A percentile compares a stretch with the other conserved stretches of the same genome.
phyloP scores from a whole-genome alignment of 2,113 vertebrate genomes.

The Cyprinus carpio region DNA sequence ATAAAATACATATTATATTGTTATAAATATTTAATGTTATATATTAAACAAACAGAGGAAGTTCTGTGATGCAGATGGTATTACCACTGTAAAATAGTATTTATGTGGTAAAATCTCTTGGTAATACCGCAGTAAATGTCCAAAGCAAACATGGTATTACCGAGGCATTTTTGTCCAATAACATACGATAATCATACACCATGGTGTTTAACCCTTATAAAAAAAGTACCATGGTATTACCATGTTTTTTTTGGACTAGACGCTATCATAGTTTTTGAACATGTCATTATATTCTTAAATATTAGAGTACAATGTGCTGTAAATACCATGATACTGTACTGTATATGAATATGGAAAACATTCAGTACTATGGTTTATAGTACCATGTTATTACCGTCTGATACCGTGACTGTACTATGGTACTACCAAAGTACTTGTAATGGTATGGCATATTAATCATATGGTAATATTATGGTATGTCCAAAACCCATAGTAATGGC shows the following conservation, averaged over 20 bases:
- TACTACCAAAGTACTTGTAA: background rate
- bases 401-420: background rate
- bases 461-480: background rate
- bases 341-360: background rate
- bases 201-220: background rate
- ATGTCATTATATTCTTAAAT: background rate
- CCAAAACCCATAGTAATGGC: background rate
- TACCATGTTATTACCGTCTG: background rate
- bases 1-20: too few relatives aligned
- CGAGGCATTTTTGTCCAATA: background rate
- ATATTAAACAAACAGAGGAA: too few relatives aligned
- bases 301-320: background rate
- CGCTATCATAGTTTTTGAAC: background rate
- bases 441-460: background rate
- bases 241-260: background rate
- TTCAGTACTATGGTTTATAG: background rate
- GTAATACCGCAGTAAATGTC: background rate
- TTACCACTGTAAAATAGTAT: too few relatives aligned
- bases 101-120: background rate
- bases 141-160: background rate
- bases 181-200: background rate
- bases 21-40: too few relatives aligned
- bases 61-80: too few relatives aligned
- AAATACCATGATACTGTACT: background rate
- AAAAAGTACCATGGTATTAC: background rate